Base-by-base conservation (phyloP, 2,888 invertebrate species). In the Phrixothrix hirtus region DNA sequence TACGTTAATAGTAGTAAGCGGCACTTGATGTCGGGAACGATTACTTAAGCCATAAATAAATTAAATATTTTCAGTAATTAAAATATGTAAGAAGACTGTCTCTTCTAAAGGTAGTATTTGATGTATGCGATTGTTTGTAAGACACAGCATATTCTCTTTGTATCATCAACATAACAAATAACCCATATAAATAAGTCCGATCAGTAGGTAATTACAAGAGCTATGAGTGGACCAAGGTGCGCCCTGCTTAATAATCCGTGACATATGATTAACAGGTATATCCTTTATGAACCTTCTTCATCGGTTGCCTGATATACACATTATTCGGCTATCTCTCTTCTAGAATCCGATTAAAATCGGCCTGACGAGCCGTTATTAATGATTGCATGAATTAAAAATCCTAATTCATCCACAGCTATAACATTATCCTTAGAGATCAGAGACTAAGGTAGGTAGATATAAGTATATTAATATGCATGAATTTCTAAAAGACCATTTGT, bases 191-290 rank as follows among this genome's bases (percentile, higher is more conserved):
- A 63, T 63, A 64, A 63, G 61, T 64, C 63, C 46, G 60, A 61
- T 61, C 53, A 45, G 62, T 63, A n/a, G n/a, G n/a, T n/a, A 64
- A 63, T 64, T 63, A 63, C 58, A 59, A 56, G 56, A 57, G 58
- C 54, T 55, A 53, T 27, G 56, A 55, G 57, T 36, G 59, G 59
- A 59, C 57, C 53, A 58, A 67, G 66, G 66, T 66, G 66, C 59
- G 63, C 63, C 64, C 61, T 64, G 65, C 64, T 63, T 71, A 70
- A 71, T 71, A 70, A 68, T 68, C 63, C 59, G 63, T 69, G 69
- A 68, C 69, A 65, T 67, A 62, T 65, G 70, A 68, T 68, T 67
- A 69, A 68, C 66, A 65, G 65, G 67, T 60, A 59, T 62, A 65
- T 65, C 60, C 52, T 63, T 63, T 58, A 55, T 42, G 12, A 12